A percentile compares a stretch with the other conserved stretches of the same genome.
phyloP scores from a whole-genome alignment of 2,888 invertebrate species.

The Dicyrtoma fusca region DNA sequence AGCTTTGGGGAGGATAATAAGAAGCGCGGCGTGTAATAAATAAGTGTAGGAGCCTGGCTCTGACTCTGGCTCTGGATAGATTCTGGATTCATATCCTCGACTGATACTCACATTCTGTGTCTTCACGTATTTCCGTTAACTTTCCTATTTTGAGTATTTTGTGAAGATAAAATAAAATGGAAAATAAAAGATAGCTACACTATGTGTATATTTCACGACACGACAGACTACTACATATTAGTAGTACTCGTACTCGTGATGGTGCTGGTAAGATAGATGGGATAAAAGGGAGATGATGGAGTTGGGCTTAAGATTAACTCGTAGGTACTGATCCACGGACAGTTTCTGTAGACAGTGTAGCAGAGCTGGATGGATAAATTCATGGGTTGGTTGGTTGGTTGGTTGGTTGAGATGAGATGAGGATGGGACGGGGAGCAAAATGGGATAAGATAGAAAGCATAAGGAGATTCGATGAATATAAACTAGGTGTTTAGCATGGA shows the following conservation, averaged over 20 bases:
- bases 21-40: too few species aligned
- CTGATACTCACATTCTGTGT: too few species aligned
- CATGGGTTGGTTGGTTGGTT: too few species aligned
- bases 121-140: too few species aligned
- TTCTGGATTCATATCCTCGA: too few species aligned
- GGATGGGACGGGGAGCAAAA: conserved; percentile 3
- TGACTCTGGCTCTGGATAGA: too few species aligned
- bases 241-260: neutral
- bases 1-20: too few species aligned
- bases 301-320: neutral
- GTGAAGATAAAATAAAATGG: too few species aligned
- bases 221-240: neutral
- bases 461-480: conserved; percentile 42
- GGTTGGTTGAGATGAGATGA: neutral
- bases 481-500: conserved; percentile 44
- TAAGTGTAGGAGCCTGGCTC: too few species aligned
- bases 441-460: conserved; percentile 33
- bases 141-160: too few species aligned
- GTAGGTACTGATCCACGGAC: neutral
- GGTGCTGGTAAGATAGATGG: too few species aligned
- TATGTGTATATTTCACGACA: neutral
- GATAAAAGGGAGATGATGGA: neutral
- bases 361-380: neutral
- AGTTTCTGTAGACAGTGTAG: neutral
- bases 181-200: too few species aligned